phyloP scores from a whole-genome alignment of 23 tunicate genomes.

The Styela clava region DNA sequence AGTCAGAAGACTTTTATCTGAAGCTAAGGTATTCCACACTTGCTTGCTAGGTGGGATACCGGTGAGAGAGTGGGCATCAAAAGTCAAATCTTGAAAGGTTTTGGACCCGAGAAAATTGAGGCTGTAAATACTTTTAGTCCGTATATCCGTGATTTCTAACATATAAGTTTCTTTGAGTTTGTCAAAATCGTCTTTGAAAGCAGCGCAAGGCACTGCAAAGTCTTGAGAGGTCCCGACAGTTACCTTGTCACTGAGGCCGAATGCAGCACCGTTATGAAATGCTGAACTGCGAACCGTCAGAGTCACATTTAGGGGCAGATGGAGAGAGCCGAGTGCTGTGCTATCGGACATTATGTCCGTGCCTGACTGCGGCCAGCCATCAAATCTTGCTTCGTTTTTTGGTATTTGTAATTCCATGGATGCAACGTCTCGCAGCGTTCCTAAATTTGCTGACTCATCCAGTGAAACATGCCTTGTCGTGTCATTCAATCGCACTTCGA shows the following conservation, averaged over 20 bases:
- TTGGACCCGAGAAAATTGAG: constrained; percentile 44
- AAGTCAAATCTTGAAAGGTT: constrained; percentile 47
- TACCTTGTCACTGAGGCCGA: constrained; percentile 24
- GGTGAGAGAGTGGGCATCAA: constrained; percentile 37
- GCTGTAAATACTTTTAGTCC: constrained; percentile 2
- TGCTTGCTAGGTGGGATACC: constrained; percentile 48
- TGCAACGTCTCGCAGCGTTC: constrained; percentile 46
- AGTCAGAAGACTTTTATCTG: neutral
- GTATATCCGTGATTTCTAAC: constrained; percentile 42
- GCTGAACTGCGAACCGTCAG: constrained; percentile 20
- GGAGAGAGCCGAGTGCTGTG: constrained; percentile 36
- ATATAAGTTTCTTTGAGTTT: constrained; percentile 38
- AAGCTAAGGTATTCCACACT: constrained; percentile 46
- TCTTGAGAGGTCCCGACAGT: constrained; percentile 23
- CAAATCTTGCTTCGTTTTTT: constrained; percentile 49
- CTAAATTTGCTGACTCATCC: constrained; percentile 16
- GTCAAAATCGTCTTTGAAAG: constrained; percentile 31
- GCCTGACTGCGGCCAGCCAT: constrained; percentile 58
- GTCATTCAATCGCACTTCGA: neutral
- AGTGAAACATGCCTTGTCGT: constrained; percentile 12
- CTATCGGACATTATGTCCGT: constrained; percentile 34
- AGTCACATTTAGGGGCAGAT: constrained; percentile 39
- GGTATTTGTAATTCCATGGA: constrained; percentile 67
- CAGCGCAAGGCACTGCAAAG: constrained; percentile 41
- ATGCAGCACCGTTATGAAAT: constrained; percentile 4